Evolutionary conservation across 2,888 invertebrate species (phyloP).

Genomic region (Chrysopilus asiliformis): DNA sequence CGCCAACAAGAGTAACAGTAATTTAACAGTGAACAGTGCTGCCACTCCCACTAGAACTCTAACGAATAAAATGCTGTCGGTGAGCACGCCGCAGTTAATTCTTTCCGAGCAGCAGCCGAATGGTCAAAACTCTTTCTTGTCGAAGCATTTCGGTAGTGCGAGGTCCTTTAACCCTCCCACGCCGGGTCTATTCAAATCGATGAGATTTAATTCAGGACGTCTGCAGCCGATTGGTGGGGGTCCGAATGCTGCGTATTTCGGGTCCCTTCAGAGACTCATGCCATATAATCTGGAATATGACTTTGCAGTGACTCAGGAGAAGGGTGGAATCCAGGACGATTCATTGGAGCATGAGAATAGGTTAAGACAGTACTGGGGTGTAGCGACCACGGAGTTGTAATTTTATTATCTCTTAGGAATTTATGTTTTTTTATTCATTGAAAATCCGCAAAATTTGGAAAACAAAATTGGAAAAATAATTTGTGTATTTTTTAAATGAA

Average conservation of each 20-base stretch:
- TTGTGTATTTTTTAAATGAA: no score
- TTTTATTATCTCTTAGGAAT: no score
- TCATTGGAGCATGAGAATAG: conserved; percentile 67
- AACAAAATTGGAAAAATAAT: no score
- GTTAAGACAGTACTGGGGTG: conserved; percentile 86
- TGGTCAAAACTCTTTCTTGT: conserved; percentile 41
- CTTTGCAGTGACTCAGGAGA: conserved; percentile 69
- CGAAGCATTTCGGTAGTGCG: conserved; percentile 67
- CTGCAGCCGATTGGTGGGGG: conserved; percentile 46
- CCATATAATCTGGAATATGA: conserved; percentile 74
- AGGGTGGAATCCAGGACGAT: conserved; percentile 46
- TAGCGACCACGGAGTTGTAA: conserved; percentile 74
- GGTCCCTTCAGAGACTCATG: conserved; percentile 70
- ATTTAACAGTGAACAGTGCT: no score
- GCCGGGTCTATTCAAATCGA: conserved; percentile 39
- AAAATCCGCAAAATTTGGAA: no score
- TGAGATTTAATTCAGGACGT: conserved; percentile 44
- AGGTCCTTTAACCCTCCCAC: conserved; percentile 57
- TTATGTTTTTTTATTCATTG: no score
- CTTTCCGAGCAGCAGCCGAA: conserved; percentile 23
- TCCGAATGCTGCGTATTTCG: conserved; percentile 77
- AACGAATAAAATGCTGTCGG: conserved; percentile 44
- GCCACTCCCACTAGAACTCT: conserved; percentile 20
- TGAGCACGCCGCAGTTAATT: conserved; percentile 53
- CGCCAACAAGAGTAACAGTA: conserved; percentile 14